Evolutionary conservation across 2,888 invertebrate genomes (phyloP).

Genomic region (Sinohyriopsis cumingii): DNA sequence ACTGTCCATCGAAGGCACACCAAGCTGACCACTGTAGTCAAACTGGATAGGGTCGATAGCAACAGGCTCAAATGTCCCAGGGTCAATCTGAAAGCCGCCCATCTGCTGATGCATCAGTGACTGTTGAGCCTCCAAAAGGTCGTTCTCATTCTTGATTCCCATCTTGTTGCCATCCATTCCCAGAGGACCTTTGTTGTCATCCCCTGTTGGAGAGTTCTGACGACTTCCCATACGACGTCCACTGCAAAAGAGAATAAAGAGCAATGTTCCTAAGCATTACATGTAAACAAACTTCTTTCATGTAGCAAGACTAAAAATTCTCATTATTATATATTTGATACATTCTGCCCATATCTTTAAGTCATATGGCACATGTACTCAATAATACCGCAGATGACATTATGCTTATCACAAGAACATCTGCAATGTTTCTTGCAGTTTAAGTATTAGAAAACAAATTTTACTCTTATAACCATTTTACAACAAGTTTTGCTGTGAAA

Average conservation of each 20-base stretch:
- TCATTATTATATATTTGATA: too few relatives aligned
- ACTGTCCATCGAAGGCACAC: conserved; percentile 71
- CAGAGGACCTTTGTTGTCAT: conserved; percentile 76
- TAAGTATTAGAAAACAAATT: too few relatives aligned
- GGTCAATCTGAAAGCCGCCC: conserved; percentile 64
- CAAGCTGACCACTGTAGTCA: conserved; percentile 67
- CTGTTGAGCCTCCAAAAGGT: conserved; percentile 55
- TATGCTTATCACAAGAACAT: too few relatives aligned
- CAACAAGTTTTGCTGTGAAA: too few relatives aligned
- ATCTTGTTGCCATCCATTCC: conserved; percentile 38
- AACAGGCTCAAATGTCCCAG: conserved; percentile 59
- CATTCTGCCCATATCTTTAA: too few relatives aligned
- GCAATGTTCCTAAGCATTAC: background rate
- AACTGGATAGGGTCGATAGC: conserved; percentile 70
- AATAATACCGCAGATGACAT: too few relatives aligned
- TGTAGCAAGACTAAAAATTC: too few relatives aligned
- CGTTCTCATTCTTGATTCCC: conserved; percentile 37
- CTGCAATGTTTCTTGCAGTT: too few relatives aligned
- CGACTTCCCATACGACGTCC: conserved; percentile 80
- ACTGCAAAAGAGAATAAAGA: conserved; percentile 10
- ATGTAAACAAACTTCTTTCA: background rate
- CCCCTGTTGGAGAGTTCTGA: conserved; percentile 93
- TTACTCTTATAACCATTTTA: too few relatives aligned
- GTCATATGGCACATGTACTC: too few relatives aligned
- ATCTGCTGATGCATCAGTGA: conserved; percentile 42